Evolutionary conservation across 2,888 invertebrate genomes (phyloP).

Genomic region (Isoperla grammatica): DNA sequence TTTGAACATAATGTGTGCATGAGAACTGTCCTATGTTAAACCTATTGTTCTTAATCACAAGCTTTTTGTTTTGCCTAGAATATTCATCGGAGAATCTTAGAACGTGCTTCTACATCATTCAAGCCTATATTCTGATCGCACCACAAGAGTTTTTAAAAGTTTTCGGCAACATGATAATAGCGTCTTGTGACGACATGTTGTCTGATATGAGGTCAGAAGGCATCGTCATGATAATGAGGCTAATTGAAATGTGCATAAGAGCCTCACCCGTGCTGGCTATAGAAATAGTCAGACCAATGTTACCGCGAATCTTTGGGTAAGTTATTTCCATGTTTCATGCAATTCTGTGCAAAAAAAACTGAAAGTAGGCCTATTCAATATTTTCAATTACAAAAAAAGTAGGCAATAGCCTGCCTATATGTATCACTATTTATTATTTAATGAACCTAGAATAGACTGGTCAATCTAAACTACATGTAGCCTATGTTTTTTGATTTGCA

Average conservation of each 20-base stretch:
- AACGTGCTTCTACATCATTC: conserved; percentile 71
- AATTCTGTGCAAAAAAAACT: too few species aligned
- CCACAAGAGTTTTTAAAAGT: conserved; percentile 65
- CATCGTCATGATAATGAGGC: conserved; percentile 62
- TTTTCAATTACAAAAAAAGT: too few species aligned
- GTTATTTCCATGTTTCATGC: conserved; percentile 30
- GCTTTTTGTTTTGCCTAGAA: conserved; percentile 50
- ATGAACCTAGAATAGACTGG: too few species aligned
- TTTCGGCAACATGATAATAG: conserved; percentile 64
- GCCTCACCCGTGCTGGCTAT: conserved; percentile 68
- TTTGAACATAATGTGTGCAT: too few species aligned
- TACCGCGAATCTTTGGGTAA: conserved; percentile 57
- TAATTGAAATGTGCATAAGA: conserved; percentile 71
- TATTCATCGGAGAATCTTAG: conserved; percentile 75
- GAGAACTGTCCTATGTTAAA: too few species aligned
- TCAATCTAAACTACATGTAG: too few species aligned
- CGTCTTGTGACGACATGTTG: conserved; percentile 64
- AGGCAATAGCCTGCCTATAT: too few species aligned
- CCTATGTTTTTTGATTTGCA: too few species aligned
- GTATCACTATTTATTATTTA: too few species aligned
- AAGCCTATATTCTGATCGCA: conserved; percentile 73
- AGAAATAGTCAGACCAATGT: conserved; percentile 59
- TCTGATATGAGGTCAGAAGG: conserved; percentile 73
- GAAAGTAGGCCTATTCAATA: too few species aligned
- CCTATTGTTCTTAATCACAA: too few species aligned